These are phyloP conservation scores for Pangasianodon gigas DNA, from an alignment of 2,113 vertebrate genomes.

Conservation along the genomic window DNA sequence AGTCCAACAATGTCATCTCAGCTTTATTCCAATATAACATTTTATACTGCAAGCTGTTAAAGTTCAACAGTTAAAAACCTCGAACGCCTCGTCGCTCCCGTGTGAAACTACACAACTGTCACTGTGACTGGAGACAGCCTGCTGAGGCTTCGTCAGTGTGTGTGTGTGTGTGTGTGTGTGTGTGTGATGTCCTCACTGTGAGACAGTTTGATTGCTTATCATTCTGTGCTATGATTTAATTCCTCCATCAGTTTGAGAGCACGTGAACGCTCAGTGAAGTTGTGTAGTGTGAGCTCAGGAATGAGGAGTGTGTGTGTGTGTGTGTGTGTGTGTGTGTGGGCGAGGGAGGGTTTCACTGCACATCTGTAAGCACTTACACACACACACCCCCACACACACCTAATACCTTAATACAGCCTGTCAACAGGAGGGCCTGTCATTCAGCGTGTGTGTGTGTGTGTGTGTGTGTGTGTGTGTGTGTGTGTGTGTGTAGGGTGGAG, in stretches of 20 bases:
- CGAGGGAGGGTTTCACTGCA: constrained; percentile 39
- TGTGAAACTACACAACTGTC: not conserved
- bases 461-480: not conserved
- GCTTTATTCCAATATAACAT: not conserved
- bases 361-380: constrained; percentile 68
- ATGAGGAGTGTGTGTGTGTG: not conserved
- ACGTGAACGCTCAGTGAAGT: too few species aligned
- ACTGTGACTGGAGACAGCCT: not conserved
- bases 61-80: not conserved
- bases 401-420: constrained; percentile 67
- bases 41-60: too few species aligned
- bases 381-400: constrained; percentile 56
- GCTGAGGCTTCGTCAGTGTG: not conserved
- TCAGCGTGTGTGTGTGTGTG: not conserved
- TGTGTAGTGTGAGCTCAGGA: too few species aligned
- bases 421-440: constrained; percentile 50
- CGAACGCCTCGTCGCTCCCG: not conserved
- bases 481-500: not conserved
- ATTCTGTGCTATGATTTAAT: too few species aligned
- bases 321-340: constrained; percentile 16
- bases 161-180: too few species aligned
- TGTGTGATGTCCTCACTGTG: too few species aligned
- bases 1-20: not conserved
- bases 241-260: too few species aligned
- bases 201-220: constrained; percentile 13